Base-by-base conservation (phyloP, 2,113 vertebrate genomes). In the Oryzias melastigma region DNA sequence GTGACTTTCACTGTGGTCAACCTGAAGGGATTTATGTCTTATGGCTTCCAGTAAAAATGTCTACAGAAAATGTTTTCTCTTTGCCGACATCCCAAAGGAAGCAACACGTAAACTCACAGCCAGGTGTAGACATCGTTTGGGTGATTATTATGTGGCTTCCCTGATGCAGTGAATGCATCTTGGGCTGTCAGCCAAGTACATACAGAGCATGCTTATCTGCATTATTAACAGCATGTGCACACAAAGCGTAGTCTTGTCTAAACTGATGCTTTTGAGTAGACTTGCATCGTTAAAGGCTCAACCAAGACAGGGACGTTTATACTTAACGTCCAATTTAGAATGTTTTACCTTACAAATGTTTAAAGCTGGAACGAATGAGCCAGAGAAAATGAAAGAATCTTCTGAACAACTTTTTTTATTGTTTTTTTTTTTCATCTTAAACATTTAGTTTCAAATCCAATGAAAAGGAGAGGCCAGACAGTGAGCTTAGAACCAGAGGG, bases 401-500 rank as follows among this genome's bases (percentile, higher is more conserved):
- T 35, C 35, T 35, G 35, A 35, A 3, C 29, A 35, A 12, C 35
- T 2, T 35, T 12, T 10, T 4, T 7, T 27, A 5, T 27, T 35
- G 10, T 35, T 35, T 35, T 35, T 8, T 10, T 12, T 10, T 35
- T 8, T 10, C 8, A 8, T 35, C 29, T 65, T 52, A 76, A 83
- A 80, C 74, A 80, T 77, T 75, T 51, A 25, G 80, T 80, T 84
- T 84, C 75, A 88, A 83, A 87, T 84, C 75, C 78, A 73, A 66
- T 83, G 83, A 80, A 84, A 85, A 81, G 81, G 46, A 86, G 81
- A 82, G 86, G 84, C 78, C 87, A 88, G 80, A 64, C 70, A 73
- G 81, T 81, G 85, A 86, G 84, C 84, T 84, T 86, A 73, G 68
- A 87, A 82, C 79, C 70, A 80, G 84, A 86, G 78, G 80, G 74